Evolutionary conservation across 2,113 vertebrate genomes (phyloP).

Genomic region (Carassius gibelio): DNA sequence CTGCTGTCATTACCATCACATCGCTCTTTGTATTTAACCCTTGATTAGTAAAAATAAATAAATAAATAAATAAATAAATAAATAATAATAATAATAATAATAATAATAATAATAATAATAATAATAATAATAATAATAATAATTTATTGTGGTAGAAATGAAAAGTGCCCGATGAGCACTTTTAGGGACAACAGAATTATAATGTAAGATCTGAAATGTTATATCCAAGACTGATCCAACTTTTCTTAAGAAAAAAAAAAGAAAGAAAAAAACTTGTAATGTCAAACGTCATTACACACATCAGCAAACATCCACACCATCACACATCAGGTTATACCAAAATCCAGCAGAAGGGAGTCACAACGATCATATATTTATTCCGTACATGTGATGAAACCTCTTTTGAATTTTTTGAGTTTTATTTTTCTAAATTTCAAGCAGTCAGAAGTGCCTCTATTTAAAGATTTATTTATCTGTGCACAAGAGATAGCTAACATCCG

Average conservation of each 20-base stretch:
- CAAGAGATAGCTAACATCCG: background rate
- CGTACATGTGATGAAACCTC: background rate
- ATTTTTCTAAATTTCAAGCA: background rate
- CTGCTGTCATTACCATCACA: background rate
- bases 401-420: background rate
- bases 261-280: too few species aligned
- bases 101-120: background rate
- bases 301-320: background rate
- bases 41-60: too few species aligned
- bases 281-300: background rate
- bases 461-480: background rate
- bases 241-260: background rate
- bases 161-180: background rate
- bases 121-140: background rate
- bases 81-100: background rate
- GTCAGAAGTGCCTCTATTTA: background rate
- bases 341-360: background rate
- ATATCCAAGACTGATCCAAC: background rate
- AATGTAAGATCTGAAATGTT: background rate
- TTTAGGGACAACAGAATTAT: background rate
- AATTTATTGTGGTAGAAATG: background rate
- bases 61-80: background rate
- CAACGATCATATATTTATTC: background rate
- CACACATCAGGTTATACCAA: background rate
- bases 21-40: background rate